A percentile compares a stretch with the other conserved stretches of the same genome.
These are phyloP conservation scores for Lasiurus cinereus DNA, from an alignment of 2,113 vertebrate genomes.

Conservation along the genomic window DNA sequence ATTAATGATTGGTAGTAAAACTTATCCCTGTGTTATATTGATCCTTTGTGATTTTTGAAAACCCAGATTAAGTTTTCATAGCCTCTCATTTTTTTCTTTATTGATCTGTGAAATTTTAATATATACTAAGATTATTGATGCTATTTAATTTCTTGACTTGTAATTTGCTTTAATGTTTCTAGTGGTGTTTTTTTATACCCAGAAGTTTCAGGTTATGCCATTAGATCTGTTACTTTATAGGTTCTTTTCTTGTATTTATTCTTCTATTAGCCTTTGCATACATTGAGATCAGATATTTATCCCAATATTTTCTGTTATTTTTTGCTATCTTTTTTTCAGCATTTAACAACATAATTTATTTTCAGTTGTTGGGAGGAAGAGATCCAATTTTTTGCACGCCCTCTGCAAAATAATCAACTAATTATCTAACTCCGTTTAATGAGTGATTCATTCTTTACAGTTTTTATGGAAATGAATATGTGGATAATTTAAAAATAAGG, in stretches of 20 bases:
- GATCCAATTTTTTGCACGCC: neutral
- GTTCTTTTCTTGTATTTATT: neutral
- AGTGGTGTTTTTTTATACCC: neutral
- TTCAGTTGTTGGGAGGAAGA: conserved; percentile 37
- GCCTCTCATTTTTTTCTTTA: neutral
- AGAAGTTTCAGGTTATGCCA: neutral
- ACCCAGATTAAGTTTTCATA: neutral
- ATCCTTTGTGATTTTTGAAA: neutral
- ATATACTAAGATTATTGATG: neutral
- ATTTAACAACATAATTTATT: neutral
- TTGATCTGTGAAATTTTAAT: conserved; percentile 37
- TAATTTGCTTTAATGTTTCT: conserved; percentile 28
- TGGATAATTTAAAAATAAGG: conserved; percentile 48
- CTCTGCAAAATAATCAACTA: neutral
- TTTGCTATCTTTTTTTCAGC: neutral
- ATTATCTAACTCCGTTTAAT: neutral
- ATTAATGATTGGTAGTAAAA: neutral
- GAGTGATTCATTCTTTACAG: neutral
- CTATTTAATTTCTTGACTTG: neutral
- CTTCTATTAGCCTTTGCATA: neutral
- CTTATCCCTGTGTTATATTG: neutral
- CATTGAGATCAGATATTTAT: neutral
- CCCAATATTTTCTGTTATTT: neutral
- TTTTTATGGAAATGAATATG: neutral
- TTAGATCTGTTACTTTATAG: conserved; percentile 40